Evolutionary conservation across 2,797 vertebrate species (phyloP).

Genomic region (Todus mexicanus): DNA sequence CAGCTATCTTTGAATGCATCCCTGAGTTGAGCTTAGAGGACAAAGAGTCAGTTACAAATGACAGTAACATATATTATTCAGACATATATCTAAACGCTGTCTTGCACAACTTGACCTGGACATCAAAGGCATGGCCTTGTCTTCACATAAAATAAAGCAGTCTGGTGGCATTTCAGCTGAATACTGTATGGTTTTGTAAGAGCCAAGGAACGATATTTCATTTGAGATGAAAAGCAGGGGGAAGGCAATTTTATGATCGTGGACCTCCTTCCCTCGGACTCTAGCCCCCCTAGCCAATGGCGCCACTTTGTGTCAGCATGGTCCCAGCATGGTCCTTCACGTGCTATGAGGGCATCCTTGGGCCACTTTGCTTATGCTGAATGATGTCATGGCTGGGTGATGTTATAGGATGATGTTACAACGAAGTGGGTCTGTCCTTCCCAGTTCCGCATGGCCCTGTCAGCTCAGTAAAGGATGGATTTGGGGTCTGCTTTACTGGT

Average conservation of each 20-base stretch:
- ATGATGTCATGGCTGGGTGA: fast-evolving
- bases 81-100: background rate
- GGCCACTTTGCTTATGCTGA: background rate
- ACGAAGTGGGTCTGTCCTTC: fast-evolving
- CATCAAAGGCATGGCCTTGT: background rate
- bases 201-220: fast-evolving
- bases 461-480: fast-evolving
- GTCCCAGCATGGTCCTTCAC: background rate
- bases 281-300: background rate
- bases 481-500: fast-evolving
- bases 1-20: background rate
- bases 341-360: too few species aligned
- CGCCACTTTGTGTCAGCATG: constrained; percentile 23
- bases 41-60: background rate
- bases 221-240: fast-evolving
- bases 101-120: background rate
- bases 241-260: fast-evolving
- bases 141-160: background rate
- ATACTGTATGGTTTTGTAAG: fast-evolving
- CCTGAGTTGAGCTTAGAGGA: background rate
- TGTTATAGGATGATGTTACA: fast-evolving
- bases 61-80: background rate
- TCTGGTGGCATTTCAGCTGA: background rate
- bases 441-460: fast-evolving
- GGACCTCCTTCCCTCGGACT: fast-evolving